Percentiles rank a stretch among this genome's conserved stretches.
phyloP scores from a whole-genome alignment of 2,888 invertebrate genomes.

The Phortica okadai region DNA sequence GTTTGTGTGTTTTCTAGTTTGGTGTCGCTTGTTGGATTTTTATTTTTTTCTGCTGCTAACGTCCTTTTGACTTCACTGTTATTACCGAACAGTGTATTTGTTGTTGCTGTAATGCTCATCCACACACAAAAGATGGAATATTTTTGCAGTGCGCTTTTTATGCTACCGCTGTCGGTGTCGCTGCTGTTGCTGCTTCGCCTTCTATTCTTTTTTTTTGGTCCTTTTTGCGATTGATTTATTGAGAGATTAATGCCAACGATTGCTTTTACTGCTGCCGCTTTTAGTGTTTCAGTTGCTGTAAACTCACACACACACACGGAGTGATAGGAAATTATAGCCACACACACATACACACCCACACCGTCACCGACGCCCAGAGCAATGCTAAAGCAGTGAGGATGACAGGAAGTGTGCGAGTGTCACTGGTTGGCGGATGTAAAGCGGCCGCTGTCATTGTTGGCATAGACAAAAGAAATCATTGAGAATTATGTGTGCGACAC shows the following conservation, averaged over 20 bases:
- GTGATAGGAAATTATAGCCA: neutral
- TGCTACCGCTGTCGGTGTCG: conserved; percentile 24
- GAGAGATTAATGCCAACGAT: conserved; percentile 46
- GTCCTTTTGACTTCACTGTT: conserved; percentile 17
- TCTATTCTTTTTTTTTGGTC: conserved; percentile 20
- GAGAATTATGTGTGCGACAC: conserved; percentile 24
- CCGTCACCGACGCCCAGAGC: neutral
- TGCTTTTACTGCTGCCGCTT: conserved; percentile 30
- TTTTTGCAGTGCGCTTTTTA: conserved; percentile 26
- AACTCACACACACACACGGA: neutral
- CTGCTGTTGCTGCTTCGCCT: conserved; percentile 8
- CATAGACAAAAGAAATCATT: conserved; percentile 30
- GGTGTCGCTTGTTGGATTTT: conserved; percentile 4
- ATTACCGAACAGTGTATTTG: neutral
- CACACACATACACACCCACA: conserved; percentile 17
- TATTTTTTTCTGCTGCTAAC: neutral
- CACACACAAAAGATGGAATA: conserved; percentile 31
- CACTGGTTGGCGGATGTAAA: neutral
- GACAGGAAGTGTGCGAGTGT: neutral
- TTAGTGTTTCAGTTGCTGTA: conserved; percentile 15
- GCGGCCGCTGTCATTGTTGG: conserved; percentile 21
- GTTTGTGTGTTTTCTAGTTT: neutral
- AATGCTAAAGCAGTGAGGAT: neutral
- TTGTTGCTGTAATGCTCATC: conserved; percentile 26
- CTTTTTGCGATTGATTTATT: conserved; percentile 44